phyloP scores from a whole-genome alignment of 2,797 vertebrate genomes.

The Tarsius wallacei region DNA sequence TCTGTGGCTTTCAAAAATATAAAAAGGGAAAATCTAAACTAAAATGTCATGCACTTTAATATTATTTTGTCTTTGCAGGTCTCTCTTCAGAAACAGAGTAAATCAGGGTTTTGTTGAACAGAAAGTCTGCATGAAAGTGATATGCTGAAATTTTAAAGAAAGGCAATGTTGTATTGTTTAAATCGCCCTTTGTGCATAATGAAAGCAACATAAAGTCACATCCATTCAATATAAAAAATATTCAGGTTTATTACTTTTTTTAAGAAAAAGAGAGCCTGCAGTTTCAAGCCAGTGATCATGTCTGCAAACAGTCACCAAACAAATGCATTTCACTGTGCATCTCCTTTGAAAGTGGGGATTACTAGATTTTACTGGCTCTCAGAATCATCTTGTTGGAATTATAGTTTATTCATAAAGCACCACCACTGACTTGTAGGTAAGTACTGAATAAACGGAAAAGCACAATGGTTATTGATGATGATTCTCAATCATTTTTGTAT shows the following conservation, averaged over 20 bases:
- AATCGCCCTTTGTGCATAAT: slow-evolving; percentile 73
- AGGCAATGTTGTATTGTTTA: slow-evolving; percentile 59
- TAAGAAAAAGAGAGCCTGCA: slow-evolving; percentile 47
- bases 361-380: slow-evolving; percentile 45
- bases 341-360: slow-evolving; percentile 6
- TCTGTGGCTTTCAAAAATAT: too few relatives aligned
- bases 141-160: slow-evolving; percentile 74
- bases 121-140: slow-evolving; percentile 68
- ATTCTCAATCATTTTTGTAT: not conserved
- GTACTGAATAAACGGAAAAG: not conserved
- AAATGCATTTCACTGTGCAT: slow-evolving; percentile 69
- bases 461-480: not conserved
- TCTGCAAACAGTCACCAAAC: slow-evolving; percentile 67
- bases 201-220: slow-evolving; percentile 76
- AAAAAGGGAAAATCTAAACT: slow-evolving; percentile 77
- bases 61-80: not conserved
- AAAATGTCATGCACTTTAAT: slow-evolving; percentile 69
- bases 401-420: slow-evolving; percentile 50
- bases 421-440: slow-evolving; percentile 8
- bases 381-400: slow-evolving; percentile 22
- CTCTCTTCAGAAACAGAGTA: slow-evolving; percentile 68
- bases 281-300: slow-evolving; percentile 72
- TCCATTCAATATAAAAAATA: slow-evolving; percentile 76
- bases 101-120: slow-evolving; percentile 41
- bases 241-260: slow-evolving; percentile 71